phyloP scores from a whole-genome alignment of 2,113 vertebrate species.

The Tyto alba region DNA sequence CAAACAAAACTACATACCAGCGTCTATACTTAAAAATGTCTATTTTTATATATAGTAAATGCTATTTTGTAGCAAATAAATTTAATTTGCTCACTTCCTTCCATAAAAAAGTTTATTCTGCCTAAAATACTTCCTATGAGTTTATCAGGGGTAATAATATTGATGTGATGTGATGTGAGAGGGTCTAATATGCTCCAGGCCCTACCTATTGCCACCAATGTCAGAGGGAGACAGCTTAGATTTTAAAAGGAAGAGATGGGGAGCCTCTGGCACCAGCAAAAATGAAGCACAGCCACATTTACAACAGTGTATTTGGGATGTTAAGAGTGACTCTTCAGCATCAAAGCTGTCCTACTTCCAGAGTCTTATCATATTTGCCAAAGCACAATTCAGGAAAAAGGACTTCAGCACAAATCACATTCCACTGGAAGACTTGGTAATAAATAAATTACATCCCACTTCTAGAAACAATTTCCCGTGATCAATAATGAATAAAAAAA shows the following conservation, averaged over 20 bases:
- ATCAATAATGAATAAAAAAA: slow-evolving; percentile 61
- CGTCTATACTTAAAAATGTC: neutral
- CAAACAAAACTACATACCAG: neutral
- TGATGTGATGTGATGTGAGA: neutral
- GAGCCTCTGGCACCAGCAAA: neutral
- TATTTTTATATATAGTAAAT: no score
- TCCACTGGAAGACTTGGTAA: neutral
- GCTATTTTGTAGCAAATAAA: no score
- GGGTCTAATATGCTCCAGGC: neutral
- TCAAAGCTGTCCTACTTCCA: slow-evolving; percentile 58
- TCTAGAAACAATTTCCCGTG: slow-evolving; percentile 47
- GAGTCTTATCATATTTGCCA: neutral
- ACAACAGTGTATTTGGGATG: neutral
- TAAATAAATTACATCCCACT: slow-evolving; percentile 54
- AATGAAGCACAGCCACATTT: neutral
- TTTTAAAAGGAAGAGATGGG: neutral
- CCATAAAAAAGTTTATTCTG: neutral
- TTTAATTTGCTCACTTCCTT: neutral
- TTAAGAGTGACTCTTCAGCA: slow-evolving; percentile 7
- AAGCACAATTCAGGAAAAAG: neutral
- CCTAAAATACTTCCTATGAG: neutral
- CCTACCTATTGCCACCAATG: neutral
- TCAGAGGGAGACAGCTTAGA: neutral
- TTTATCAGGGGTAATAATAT: neutral
- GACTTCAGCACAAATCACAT: neutral